Base-by-base conservation (phyloP, 2,888 invertebrate genomes). In the Leucoptera coffeella region DNA sequence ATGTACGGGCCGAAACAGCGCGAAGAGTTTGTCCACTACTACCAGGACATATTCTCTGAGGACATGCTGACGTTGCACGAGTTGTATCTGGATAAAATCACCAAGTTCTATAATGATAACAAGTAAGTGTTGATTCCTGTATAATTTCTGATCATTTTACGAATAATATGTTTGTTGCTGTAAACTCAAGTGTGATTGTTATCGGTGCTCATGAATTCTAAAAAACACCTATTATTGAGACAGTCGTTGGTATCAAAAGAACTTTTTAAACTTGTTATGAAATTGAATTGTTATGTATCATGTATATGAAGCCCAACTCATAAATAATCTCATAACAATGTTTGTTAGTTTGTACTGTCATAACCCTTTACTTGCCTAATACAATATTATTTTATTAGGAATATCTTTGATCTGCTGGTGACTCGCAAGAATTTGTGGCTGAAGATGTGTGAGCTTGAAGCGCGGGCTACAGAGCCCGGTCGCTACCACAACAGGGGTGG, bases 401-500 rank as follows among this genome's bases (percentile, higher is more conserved):
- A 74, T 31, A 78, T 86, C 23, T 83, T 79, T 40, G 73, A 78
- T 1, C 49, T 85, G 31, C 64, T 86, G 10, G 57, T 73, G 9
- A 78, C 80, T 30, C 77, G 87, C 24, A 75, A 80, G 33, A 61
- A 75, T 17, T 61, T 88, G 2, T 91, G 88, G 82, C 58, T 75
- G 12, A 80, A 86, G 42, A 82, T 85, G 78, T 62, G 77, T 2
- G 83, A 84, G 31, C 52, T 92, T 25, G 87, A 91, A 35, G 75
- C 77, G 12, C 77, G 81, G 27, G 82, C 85, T 0, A 75, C 77
- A n/a, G 85, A 88, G 41, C 86, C 88, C 0, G 82, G 83, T 35
- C 75, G 93, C 1, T 89, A 82, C 45, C 82, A 88, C 38, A 92
- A 93, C 53, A 75, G 94, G 19, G 92, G 93, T 1, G 91, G 93